These are phyloP conservation scores for Azorinus chamasolen DNA, from an alignment of 2,888 invertebrate genomes.

Conservation along the genomic window DNA sequence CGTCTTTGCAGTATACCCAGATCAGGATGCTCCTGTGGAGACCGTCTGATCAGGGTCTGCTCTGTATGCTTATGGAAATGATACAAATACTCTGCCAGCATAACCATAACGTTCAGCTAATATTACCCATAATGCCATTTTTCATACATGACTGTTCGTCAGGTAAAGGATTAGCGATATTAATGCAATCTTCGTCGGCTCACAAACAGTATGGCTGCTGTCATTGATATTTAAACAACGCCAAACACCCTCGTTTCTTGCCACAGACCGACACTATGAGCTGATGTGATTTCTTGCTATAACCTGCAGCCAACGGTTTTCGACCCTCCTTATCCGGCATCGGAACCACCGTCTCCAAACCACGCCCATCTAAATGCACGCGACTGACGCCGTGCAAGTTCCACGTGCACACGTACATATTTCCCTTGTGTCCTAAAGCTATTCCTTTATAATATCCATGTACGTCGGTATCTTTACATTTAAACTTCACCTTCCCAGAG, in stretches of 20 bases:
- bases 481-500: constrained; percentile 49
- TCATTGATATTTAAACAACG: constrained; percentile 35
- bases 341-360: constrained; percentile 60
- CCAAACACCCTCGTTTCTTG: constrained; percentile 40
- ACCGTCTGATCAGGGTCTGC: too few species aligned
- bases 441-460: constrained; percentile 62
- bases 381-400: constrained; percentile 57
- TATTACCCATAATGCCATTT: too few species aligned
- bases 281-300: constrained; percentile 45
- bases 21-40: too few species aligned
- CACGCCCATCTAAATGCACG: constrained; percentile 59
- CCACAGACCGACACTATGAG: constrained; percentile 56
- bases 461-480: constrained; percentile 62
- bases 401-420: constrained; percentile 62
- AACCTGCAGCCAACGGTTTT: constrained; percentile 58
- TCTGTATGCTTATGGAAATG: too few species aligned
- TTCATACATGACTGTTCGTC: too few species aligned
- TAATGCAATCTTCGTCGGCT: too few species aligned
- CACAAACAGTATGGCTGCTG: too few species aligned
- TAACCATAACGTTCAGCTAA: too few species aligned
- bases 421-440: constrained; percentile 48
- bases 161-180: too few species aligned
- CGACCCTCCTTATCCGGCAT: constrained; percentile 62
- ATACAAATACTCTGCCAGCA: too few species aligned
- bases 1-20: too few species aligned